These are phyloP conservation scores for Lasioglossum malachurum DNA, from an alignment of 2,888 invertebrate genomes.

Conservation along the genomic window DNA sequence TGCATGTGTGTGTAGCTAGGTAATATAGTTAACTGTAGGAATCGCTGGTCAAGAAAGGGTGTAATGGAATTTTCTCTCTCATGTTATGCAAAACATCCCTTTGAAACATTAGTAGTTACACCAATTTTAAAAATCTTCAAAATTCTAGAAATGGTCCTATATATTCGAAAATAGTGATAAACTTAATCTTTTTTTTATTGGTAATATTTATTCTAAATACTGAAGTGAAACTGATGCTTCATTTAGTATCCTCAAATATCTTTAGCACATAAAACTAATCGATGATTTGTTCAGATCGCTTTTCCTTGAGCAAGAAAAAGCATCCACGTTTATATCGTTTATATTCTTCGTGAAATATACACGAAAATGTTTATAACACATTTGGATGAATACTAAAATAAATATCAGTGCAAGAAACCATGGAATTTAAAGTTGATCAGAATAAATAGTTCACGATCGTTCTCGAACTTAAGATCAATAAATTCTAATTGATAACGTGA, in stretches of 20 bases:
- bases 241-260: no score
- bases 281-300: not conserved
- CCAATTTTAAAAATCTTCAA: not conserved
- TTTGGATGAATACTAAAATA: not conserved
- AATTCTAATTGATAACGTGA: conserved; percentile 47
- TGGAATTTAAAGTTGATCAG: not conserved
- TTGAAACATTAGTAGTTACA: not conserved
- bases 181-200: not conserved
- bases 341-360: not conserved
- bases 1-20: not conserved
- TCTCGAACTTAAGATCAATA: conserved; percentile 8
- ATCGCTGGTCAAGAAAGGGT: not conserved
- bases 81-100: not conserved
- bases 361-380: not conserved
- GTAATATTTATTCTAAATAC: not conserved
- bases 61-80: not conserved
- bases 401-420: not conserved
- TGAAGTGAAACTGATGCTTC: no score
- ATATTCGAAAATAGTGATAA: no score
- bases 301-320: not conserved
- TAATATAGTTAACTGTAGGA: not conserved
- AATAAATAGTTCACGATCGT: not conserved
- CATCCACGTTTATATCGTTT: not conserved
- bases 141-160: not conserved
- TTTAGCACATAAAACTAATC: not conserved